Percentiles rank a stretch among this genome's conserved stretches.
Conservation (phyloP, 1,140 invertebrate genomes). For the Calephelis nemesis region DNA sequence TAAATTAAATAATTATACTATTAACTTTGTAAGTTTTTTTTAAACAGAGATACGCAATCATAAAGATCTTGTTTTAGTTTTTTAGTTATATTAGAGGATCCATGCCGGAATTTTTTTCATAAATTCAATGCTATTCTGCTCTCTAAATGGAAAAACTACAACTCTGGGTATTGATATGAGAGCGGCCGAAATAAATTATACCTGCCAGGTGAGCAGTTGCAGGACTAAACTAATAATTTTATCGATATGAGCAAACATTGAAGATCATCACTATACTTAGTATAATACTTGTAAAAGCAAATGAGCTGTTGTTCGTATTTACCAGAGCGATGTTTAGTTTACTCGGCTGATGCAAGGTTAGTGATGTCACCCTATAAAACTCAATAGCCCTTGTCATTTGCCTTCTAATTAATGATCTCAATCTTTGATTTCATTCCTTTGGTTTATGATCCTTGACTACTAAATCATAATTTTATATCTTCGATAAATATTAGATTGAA, state of each 20-base stretch:
- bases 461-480: constrained; percentile 17
- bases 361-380: constrained; percentile 25
- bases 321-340: constrained; percentile 22
- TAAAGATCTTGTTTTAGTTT: no score
- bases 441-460: constrained; percentile 4
- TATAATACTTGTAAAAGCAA: constrained; percentile 26
- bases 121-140: no score
- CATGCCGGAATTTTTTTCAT: no score
- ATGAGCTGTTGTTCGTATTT: constrained; percentile 25
- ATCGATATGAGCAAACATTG: background rate
- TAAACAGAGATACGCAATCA: no score
- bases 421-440: constrained; percentile 4
- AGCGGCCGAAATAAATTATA: no score
- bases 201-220: no score
- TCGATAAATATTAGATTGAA: background rate
- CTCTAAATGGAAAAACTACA: no score
- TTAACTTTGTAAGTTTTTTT: no score
- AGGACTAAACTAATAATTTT: no score
- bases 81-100: no score
- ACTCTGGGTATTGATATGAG: no score
- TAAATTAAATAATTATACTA: no score
- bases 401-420: constrained; percentile 17
- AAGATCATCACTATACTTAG: background rate
- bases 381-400: constrained; percentile 18
- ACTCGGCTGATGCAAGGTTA: constrained; percentile 15